These are phyloP conservation scores for Apamea crenata DNA, from an alignment of 2,888 invertebrate species.

Conservation along the genomic window DNA sequence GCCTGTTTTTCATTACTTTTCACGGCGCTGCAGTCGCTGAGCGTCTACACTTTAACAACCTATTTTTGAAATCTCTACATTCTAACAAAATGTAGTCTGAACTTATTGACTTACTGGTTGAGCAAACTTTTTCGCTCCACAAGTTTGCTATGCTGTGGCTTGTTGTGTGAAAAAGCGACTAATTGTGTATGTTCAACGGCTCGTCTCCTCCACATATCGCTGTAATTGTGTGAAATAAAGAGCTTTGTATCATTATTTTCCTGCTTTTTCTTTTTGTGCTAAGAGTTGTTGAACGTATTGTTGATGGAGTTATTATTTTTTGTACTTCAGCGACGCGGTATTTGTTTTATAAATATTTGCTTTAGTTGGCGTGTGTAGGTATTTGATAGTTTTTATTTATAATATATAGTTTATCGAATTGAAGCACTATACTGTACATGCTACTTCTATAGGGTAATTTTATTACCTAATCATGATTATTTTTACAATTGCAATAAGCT, in stretches of 20 bases:
- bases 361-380: background rate
- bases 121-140: slow-evolving; percentile 36
- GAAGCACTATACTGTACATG: background rate
- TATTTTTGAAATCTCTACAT: slow-evolving; percentile 73
- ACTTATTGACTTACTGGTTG: slow-evolving; percentile 61
- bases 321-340: slow-evolving; percentile 31
- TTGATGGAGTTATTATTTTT: slow-evolving; percentile 66
- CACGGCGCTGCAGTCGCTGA: slow-evolving; percentile 74
- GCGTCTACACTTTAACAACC: slow-evolving; percentile 73
- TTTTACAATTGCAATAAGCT: background rate
- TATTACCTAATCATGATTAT: background rate
- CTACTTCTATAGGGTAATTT: too few relatives aligned
- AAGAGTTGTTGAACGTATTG: slow-evolving; percentile 66
- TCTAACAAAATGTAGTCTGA: slow-evolving; percentile 60
- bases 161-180: slow-evolving; percentile 69
- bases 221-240: slow-evolving; percentile 88
- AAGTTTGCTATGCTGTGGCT: slow-evolving; percentile 74
- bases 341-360: slow-evolving; percentile 20
- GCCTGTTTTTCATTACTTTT: slow-evolving; percentile 87
- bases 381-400: background rate
- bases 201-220: slow-evolving; percentile 80
- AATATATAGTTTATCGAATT: background rate
- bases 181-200: slow-evolving; percentile 75
- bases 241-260: slow-evolving; percentile 87
- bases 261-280: slow-evolving; percentile 69